These are phyloP conservation scores for Phyllostomus discolor DNA, from an alignment of 2,113 vertebrate genomes.

Conservation along the genomic window DNA sequence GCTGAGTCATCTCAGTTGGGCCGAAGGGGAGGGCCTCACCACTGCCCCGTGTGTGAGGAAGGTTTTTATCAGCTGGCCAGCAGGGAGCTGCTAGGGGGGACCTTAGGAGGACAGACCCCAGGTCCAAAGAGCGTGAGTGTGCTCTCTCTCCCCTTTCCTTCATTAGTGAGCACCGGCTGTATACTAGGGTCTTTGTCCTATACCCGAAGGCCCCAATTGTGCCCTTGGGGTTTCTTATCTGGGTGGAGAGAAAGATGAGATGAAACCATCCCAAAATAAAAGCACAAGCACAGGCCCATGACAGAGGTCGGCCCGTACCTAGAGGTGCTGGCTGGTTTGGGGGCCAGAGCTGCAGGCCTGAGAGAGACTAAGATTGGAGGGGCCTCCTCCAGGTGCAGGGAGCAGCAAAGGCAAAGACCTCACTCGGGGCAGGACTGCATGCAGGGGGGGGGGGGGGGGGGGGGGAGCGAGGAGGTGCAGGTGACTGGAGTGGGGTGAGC, in stretches of 20 bases:
- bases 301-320: background rate
- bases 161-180: fast-evolving
- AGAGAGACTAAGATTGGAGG: background rate
- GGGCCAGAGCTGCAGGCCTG: background rate
- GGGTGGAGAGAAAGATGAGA: background rate
- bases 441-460: background rate
- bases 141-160: background rate
- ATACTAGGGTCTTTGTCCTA: too few relatives aligned
- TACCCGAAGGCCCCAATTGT: fast-evolving
- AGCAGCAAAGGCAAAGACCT: background rate
- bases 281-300: background rate
- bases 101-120: background rate
- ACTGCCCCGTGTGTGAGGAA: fast-evolving
- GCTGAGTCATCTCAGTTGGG: constrained; percentile 26
- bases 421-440: background rate
- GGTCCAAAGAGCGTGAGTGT: fast-evolving
- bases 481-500: too few relatives aligned
- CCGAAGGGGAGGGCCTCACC: background rate
- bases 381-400: background rate
- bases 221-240: background rate
- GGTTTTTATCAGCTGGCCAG: background rate
- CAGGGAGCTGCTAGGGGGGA: background rate
- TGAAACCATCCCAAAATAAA: background rate
- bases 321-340: background rate
- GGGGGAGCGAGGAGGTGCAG: background rate